Percentiles rank a stretch among this genome's conserved stretches.
Conservation (phyloP, 2,888 invertebrate species). For the Latrodectus hesperus region DNA sequence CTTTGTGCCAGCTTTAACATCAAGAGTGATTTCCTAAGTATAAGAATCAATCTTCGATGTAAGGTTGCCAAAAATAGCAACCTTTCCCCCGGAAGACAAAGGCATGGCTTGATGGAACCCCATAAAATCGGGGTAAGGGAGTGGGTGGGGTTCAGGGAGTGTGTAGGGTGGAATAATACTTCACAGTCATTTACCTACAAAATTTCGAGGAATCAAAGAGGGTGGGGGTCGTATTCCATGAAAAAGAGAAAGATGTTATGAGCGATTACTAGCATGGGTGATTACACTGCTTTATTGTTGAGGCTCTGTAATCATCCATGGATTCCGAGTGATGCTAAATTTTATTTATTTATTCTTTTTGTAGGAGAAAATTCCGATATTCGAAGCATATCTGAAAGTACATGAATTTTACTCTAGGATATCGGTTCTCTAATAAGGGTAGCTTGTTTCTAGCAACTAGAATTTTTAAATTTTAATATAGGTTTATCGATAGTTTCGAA, state of each 20-base stretch:
- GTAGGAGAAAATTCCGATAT: too few species aligned
- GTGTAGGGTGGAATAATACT: slow-evolving; percentile 23
- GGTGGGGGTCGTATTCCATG: background rate
- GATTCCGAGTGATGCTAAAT: background rate
- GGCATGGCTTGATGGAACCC: background rate
- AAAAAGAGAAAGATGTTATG: background rate
- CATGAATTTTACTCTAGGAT: too few species aligned
- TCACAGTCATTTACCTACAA: slow-evolving; percentile 23
- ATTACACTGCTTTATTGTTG: background rate
- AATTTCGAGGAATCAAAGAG: background rate
- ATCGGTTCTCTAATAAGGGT: too few species aligned
- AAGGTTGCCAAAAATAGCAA: slow-evolving; percentile 30
- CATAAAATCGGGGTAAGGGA: slow-evolving; percentile 12
- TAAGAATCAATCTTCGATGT: slow-evolving; percentile 42
- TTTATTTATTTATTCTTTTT: too few species aligned
- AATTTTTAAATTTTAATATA: too few species aligned
- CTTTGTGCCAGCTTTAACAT: slow-evolving; percentile 54
- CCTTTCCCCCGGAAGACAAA: background rate
- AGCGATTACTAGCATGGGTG: background rate
- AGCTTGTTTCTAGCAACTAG: too few species aligned
- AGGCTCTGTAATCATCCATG: background rate
- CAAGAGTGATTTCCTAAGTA: slow-evolving; percentile 49
- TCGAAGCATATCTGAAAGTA: too few species aligned
- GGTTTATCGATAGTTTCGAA: too few species aligned
- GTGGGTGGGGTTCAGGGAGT: slow-evolving; percentile 14